Evolutionary conservation across 2,113 vertebrate genomes (phyloP).

Genomic region (Phyllostomus hastatus): DNA sequence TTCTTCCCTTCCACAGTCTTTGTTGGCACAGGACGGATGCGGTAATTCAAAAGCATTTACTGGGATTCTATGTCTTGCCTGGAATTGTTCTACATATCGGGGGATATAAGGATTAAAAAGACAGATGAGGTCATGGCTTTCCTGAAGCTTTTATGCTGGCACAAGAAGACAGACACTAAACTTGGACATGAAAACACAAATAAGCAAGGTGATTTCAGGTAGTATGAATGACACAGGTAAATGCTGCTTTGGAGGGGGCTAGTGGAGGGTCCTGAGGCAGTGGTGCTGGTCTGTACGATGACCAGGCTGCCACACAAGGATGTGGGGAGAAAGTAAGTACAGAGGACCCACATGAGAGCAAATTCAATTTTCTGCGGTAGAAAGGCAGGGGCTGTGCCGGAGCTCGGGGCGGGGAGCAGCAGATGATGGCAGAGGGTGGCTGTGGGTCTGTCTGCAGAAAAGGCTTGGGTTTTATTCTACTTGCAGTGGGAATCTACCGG

Average conservation of each 20-base stretch:
- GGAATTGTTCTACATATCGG: not conserved
- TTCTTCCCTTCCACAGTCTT: not conserved
- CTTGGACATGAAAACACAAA: not conserved
- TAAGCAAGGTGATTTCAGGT: not conserved
- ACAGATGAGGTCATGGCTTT: not conserved
- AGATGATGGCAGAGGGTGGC: fast-evolving
- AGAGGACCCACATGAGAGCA: not conserved
- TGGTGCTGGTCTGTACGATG: fast-evolving
- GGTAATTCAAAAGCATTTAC: not conserved
- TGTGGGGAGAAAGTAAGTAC: not conserved
- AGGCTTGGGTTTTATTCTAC: not conserved
- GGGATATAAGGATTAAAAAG: not conserved
- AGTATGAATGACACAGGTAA: too few species aligned
- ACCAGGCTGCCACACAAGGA: not conserved
- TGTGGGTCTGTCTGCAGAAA: not conserved
- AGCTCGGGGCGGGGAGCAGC: too few species aligned
- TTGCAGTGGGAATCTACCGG: not conserved
- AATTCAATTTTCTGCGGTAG: not conserved
- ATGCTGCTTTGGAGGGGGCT: not conserved
- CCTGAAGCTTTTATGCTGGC: not conserved
- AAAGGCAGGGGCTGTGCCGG: not conserved
- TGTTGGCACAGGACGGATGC: not conserved
- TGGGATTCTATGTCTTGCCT: not conserved
- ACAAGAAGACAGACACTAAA: not conserved
- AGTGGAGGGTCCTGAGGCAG: not conserved